Percentiles rank a stretch among this genome's conserved stretches.
Evolutionary conservation across 2,888 invertebrate species (phyloP).

Genomic region (Noctua pronuba): DNA sequence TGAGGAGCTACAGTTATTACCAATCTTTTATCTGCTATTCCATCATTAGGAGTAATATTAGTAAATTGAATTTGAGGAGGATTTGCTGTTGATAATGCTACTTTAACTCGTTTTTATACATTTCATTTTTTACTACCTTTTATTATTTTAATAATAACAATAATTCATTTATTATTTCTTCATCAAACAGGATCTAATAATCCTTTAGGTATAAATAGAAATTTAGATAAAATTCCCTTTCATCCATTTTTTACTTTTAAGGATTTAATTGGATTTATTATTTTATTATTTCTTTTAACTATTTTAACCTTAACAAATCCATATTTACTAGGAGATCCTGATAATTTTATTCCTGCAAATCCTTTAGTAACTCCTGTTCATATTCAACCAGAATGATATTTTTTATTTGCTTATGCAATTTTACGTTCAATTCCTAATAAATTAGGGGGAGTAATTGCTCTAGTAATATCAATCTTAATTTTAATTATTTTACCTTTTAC

Average conservation of each 20-base stretch:
- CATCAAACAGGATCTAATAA: conserved; percentile 93
- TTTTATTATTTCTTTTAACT: conserved; percentile 89
- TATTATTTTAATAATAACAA: conserved; percentile 90
- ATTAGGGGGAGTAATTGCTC: conserved; percentile 93
- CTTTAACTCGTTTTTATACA: conserved; percentile 94
- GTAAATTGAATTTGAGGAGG: conserved; percentile 94
- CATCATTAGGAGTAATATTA: conserved; percentile 91
- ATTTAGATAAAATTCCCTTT: conserved; percentile 93
- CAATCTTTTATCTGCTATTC: conserved; percentile 93
- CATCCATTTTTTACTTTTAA: conserved; percentile 92
- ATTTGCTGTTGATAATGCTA: conserved; percentile 93
- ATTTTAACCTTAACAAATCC: conserved; percentile 90
- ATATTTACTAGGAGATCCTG: conserved; percentile 92
- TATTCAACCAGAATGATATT: conserved; percentile 96
- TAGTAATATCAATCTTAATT: conserved; percentile 92
- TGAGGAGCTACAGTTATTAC: conserved; percentile 96
- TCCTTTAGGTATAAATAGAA: conserved; percentile 91
- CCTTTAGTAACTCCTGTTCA: conserved; percentile 93
- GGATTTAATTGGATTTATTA: conserved; percentile 91
- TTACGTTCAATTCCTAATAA: conserved; percentile 95
- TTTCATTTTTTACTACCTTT: conserved; percentile 94
- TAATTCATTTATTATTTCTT: conserved; percentile 92
- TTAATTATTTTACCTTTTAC: conserved; percentile 91
- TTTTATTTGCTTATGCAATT: conserved; percentile 95
- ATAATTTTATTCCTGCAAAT: conserved; percentile 94